phyloP scores from a whole-genome alignment of 2,888 invertebrate species.

The Erebia ligea region DNA sequence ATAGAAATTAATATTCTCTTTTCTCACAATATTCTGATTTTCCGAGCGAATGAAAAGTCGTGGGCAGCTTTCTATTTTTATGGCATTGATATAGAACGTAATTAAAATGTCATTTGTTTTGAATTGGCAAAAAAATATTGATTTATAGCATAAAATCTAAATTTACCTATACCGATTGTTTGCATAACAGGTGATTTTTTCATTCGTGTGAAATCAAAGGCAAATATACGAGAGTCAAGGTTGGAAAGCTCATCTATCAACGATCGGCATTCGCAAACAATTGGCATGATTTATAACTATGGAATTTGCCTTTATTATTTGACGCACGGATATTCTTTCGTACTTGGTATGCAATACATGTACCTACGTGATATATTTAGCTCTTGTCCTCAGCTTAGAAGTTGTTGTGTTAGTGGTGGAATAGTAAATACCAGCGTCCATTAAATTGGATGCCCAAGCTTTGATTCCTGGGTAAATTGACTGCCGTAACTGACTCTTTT shows the following conservation, averaged over 20 bases:
- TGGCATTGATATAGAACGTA: too few relatives aligned
- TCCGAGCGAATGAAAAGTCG: too few relatives aligned
- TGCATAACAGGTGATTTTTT: neutral
- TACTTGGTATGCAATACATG: neutral
- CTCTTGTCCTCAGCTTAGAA: too few relatives aligned
- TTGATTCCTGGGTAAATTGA: too few relatives aligned
- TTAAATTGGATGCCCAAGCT: too few relatives aligned
- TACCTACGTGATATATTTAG: too few relatives aligned
- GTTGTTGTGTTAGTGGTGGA: too few relatives aligned
- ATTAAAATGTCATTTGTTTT: neutral
- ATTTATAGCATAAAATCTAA: constrained; percentile 16
- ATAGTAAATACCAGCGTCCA: too few relatives aligned
- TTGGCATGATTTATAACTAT: constrained; percentile 38
- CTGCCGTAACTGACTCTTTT: too few relatives aligned
- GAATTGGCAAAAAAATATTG: neutral
- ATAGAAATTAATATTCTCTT: too few relatives aligned
- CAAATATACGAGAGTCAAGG: constrained; percentile 32
- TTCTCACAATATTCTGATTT: too few relatives aligned
- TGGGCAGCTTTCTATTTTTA: too few relatives aligned
- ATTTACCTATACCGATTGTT: neutral
- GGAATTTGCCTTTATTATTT: constrained; percentile 28
- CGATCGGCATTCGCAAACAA: constrained; percentile 31
- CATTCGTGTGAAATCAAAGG: constrained; percentile 22
- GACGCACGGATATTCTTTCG: constrained; percentile 7
- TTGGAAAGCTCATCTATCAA: constrained; percentile 35